These are phyloP conservation scores for Aradophagus sp. DNA, from an alignment of 1,140 invertebrate species.

Conservation along the genomic window DNA sequence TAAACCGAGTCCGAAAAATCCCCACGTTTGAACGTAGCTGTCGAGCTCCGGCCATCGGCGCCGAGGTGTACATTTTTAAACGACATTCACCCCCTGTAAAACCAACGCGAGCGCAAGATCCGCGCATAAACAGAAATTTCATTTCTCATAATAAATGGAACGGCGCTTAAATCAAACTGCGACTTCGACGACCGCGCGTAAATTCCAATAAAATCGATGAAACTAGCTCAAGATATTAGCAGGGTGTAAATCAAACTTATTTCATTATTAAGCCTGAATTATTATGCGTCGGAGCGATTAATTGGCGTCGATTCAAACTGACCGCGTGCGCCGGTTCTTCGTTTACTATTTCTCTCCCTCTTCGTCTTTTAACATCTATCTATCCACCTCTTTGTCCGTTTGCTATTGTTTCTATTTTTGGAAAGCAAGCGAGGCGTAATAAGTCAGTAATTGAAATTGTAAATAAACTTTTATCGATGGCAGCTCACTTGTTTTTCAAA, in stretches of 20 bases:
- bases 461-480: constrained; percentile 26
- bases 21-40: constrained; percentile 21
- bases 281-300: neutral
- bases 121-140: constrained; percentile 29
- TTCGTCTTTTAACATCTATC: too few species aligned
- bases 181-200: constrained; percentile 27
- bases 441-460: constrained; percentile 5
- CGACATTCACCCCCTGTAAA: constrained; percentile 19
- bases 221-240: constrained; percentile 49
- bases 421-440: constrained; percentile 4
- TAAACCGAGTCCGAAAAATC: constrained; percentile 1
- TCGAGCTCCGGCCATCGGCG: constrained; percentile 1
- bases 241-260: constrained; percentile 42
- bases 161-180: constrained; percentile 33
- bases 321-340: neutral
- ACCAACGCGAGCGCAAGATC: constrained; percentile 5
- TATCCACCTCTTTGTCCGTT: too few species aligned
- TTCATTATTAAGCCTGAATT: constrained; percentile 25
- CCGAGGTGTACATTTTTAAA: constrained; percentile 17
- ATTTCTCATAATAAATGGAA: constrained; percentile 49
- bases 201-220: constrained; percentile 30
- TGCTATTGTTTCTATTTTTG: neutral
- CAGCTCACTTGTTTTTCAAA: constrained; percentile 11
- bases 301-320: constrained; percentile 9
- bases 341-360: constrained; percentile 1